Base-by-base conservation (phyloP, 2,888 invertebrate species). In the Invenusta paracnida region DNA sequence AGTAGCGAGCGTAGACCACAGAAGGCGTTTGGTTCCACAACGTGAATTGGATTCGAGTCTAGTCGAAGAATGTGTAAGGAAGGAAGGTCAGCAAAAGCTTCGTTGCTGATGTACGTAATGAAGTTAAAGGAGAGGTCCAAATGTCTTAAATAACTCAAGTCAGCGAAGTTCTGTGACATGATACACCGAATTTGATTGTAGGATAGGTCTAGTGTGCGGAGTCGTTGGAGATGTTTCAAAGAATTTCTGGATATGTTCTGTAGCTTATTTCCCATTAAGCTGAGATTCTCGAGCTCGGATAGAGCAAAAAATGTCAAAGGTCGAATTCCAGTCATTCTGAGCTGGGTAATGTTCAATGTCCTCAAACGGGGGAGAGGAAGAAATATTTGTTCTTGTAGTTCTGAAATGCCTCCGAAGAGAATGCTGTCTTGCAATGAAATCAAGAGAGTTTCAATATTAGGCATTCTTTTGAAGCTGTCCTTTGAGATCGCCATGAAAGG, bases 21-120 rank as follows among this genome's bases (percentile, higher is more conserved):
- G 30, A 85, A 85, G 0, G 85, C 86, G 28, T 84, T 84, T 30
- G 5, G 81, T 30, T 85, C 29, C 0, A 85, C 29, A 5, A 84
- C 85, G 25, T 85, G 66, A 85, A 85, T 85, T 5, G 81, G 81
- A 28, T 85, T 85, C n/a, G 28, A 81, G 11, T 30, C 29, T 1
- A 85, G 48, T n/a, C 81, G 81, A n/a, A 84, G 73, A 23, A 67
- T 29, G 66, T 28, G 27, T 0, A 84, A 23, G 67, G 13, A 67
- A 1, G 67, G 0, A n/a, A 85, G 27, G 30, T 85, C 48, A 25
- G 17, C 2, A 23, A 85, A 85, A 11, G 31, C 82, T 2, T 30
- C 82, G 48, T 81, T 31, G 29, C 31, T 84, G n/a, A 85, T 85
- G 28, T 28, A 82, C 11, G 31, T 83, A 2, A 85, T 11, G 30